Conservation (phyloP, 1,140 invertebrate genomes). For the Anadara kagoshimensis region DNA sequence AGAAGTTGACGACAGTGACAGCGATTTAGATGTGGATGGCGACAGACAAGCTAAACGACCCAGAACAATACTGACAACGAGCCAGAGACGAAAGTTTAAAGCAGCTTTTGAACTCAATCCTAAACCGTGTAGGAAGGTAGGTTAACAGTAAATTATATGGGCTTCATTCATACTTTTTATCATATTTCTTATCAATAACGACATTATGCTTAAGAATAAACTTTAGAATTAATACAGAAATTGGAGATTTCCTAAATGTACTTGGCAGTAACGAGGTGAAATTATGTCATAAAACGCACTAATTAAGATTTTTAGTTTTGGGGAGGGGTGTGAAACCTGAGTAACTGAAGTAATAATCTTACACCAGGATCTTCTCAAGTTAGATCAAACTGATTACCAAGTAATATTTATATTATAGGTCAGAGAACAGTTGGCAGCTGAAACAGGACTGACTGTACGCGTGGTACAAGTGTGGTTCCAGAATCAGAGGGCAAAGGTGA, state of each 20-base stretch:
- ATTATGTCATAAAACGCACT: too few relatives aligned
- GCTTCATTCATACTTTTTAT: background rate
- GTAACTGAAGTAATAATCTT: too few relatives aligned
- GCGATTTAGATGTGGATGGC: slow-evolving; percentile 37
- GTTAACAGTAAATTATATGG: background rate
- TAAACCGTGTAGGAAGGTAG: slow-evolving; percentile 41
- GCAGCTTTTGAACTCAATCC: slow-evolving; percentile 42
- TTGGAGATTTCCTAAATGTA: too few relatives aligned
- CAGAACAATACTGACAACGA: slow-evolving; percentile 40
- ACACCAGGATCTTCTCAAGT: too few relatives aligned
- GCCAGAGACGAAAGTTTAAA: slow-evolving; percentile 42
- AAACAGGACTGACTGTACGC: slow-evolving; percentile 38
- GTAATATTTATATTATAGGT: slow-evolving; percentile 14
- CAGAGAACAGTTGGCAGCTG: slow-evolving; percentile 38
- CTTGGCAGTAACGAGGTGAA: too few relatives aligned
- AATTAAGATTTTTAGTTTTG: too few relatives aligned
- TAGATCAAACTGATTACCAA: too few relatives aligned
- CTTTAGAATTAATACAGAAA: too few relatives aligned
- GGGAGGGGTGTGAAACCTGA: too few relatives aligned
- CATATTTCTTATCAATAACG: background rate
- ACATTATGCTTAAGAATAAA: too few relatives aligned
- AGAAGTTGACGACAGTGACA: slow-evolving; percentile 40
- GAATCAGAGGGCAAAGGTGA: slow-evolving; percentile 43
- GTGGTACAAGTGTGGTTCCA: slow-evolving; percentile 48
- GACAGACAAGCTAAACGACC: slow-evolving; percentile 41